Evolutionary conservation across 2,113 vertebrate genomes (phyloP).

Genomic region (Cyprinodon tularosa): DNA sequence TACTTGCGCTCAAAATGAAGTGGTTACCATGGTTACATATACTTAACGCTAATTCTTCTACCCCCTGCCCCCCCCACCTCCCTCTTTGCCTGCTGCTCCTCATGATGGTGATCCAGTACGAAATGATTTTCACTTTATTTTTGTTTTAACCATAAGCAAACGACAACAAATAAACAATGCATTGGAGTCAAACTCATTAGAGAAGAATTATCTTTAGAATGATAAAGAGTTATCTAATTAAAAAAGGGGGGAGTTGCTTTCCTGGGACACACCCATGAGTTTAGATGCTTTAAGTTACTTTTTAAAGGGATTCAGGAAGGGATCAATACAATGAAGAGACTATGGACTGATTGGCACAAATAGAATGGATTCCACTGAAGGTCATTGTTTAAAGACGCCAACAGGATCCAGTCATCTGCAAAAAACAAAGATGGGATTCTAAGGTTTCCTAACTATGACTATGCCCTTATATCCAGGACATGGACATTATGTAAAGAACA

Average conservation of each 20-base stretch:
- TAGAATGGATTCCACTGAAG: background rate
- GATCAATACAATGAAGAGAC: background rate
- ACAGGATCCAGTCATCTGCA: no score
- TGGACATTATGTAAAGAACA: no score
- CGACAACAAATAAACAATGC: background rate
- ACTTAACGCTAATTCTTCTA: background rate
- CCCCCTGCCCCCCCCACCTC: background rate
- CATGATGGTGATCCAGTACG: background rate
- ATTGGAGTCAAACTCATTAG: background rate
- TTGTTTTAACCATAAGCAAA: background rate
- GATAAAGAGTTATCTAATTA: background rate
- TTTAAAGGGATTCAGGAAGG: background rate
- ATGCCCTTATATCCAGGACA: no score
- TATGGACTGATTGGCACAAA: background rate
- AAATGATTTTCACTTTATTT: slow-evolving; percentile 4
- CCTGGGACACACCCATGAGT: background rate
- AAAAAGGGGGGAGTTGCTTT: background rate
- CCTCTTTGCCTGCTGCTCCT: background rate
- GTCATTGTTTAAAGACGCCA: no score
- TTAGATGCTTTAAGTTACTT: background rate
- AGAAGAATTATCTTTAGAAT: background rate
- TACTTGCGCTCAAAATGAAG: background rate
- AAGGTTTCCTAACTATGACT: no score
- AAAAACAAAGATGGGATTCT: no score
- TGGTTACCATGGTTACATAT: background rate